Evolutionary conservation across 2,888 invertebrate genomes (phyloP).

Genomic region (Scaptomyza polygonia): DNA sequence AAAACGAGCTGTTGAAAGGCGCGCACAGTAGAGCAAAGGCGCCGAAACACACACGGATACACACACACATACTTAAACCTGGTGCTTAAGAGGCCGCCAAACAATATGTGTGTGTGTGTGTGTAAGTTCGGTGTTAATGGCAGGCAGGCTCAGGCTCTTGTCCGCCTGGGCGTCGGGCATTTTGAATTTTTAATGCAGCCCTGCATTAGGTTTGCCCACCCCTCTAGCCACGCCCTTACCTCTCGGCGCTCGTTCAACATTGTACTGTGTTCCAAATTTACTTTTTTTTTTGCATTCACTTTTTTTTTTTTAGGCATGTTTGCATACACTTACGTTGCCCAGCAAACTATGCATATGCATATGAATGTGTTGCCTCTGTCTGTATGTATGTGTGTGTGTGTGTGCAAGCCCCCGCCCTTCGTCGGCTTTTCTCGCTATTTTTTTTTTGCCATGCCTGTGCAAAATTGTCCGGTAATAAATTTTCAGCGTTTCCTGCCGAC

Average conservation of each 20-base stretch:
- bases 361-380: constrained; percentile 37
- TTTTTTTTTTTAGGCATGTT: constrained; percentile 69
- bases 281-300: constrained; percentile 20
- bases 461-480: constrained; percentile 83
- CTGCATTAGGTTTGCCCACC: constrained; percentile 56
- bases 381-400: constrained; percentile 27
- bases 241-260: neutral
- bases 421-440: constrained; percentile 38
- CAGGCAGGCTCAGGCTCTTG: constrained; percentile 55
- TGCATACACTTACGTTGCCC: constrained; percentile 73
- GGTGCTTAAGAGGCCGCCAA: constrained; percentile 58
- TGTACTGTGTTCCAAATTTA: constrained; percentile 55
- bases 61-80: constrained; percentile 14
- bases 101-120: constrained; percentile 26
- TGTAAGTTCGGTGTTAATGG: constrained; percentile 72
- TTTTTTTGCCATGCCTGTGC: constrained; percentile 58
- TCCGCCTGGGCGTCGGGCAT: constrained; percentile 71
- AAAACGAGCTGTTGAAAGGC: constrained; percentile 68
- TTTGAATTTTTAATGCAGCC: constrained; percentile 77
- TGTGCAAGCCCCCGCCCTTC: constrained; percentile 7
- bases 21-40: constrained; percentile 61
- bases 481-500: constrained; percentile 80
- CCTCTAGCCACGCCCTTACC: too few relatives aligned
- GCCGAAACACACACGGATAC: constrained; percentile 41
- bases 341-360: constrained; percentile 77